Evolutionary conservation across 1,140 invertebrate genomes (phyloP), one percentile per base, ranked within the genome.

Genomic region (Micrasema longulum): DNA sequence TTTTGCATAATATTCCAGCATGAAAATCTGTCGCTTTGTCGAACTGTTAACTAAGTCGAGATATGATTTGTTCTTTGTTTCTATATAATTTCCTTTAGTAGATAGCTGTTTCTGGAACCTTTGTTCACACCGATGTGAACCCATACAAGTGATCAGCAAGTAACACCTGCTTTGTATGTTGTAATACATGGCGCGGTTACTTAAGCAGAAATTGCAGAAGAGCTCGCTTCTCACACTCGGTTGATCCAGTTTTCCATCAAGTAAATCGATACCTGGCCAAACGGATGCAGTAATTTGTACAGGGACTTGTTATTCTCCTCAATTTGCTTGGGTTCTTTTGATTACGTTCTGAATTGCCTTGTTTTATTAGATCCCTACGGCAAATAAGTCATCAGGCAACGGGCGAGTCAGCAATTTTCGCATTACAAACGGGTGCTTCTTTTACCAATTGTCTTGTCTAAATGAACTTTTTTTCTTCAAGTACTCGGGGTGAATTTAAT

Each of bases 131-230:
- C n/a, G n/a, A 53, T 3, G 26, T 23, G 23, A 55, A 55, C 14
- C 23, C 23, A 14, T 23, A 55, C 52, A 55, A 31, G 52, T 55
- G 52, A 36, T 31, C 14, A 12, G 16, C 23, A 35, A 53, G 26
- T 16, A 55, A 55, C 52, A 55, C 26, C 52, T 53, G 50, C 10
- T n/a, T 55, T 14, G 43, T 31, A 31, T 31, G 7, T 12, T 55
- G 52, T 55, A 31, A 26, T 31, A 31, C 23, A 31, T 55, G 14
- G 26, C 52, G 35, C 43, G n/a, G 43, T 6, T 47, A 23, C 26
- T 31, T 14, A 31, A 31, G 52, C 52, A 55, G 26, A 55, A 55
- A 55, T 2, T 55, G n/a, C 22, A 36, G 52, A 55, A 35, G 52
- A 36, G 26, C 26, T 55, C 35, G 26, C 26, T 55, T 55, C 52